Evolutionary conservation across 2,888 invertebrate genomes (phyloP).

Genomic region (Lacanobia wlatinum): DNA sequence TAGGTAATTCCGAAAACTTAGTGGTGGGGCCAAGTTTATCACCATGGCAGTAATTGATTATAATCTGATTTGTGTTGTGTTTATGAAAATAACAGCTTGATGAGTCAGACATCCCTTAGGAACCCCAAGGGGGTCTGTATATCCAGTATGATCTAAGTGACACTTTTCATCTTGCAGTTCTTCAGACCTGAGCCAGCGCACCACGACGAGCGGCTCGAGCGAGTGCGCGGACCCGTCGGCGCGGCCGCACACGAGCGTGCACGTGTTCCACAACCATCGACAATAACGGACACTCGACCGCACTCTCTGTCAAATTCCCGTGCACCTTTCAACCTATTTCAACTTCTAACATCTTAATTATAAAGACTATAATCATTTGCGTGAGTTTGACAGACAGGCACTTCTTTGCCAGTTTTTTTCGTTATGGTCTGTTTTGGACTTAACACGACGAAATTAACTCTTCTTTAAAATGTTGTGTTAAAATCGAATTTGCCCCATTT

Average conservation of each 20-base stretch:
- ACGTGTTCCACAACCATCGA: constrained; percentile 65
- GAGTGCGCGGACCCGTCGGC: constrained; percentile 86
- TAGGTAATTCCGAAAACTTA: too few relatives aligned
- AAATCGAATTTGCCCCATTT: constrained; percentile 53
- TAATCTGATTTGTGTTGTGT: background rate
- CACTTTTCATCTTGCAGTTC: constrained; percentile 69
- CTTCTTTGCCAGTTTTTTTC: constrained; percentile 9
- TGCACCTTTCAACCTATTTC: background rate
- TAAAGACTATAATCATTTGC: constrained; percentile 15
- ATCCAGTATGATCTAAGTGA: background rate
- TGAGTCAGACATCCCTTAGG: too few relatives aligned
- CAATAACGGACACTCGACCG: constrained; percentile 35
- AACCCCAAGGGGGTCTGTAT: background rate
- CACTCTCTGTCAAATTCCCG: constrained; percentile 29
- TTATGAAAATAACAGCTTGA: background rate
- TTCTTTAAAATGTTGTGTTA: constrained; percentile 15
- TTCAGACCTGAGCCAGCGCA: constrained; percentile 79
- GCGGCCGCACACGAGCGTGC: constrained; percentile 88
- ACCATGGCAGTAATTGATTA: background rate
- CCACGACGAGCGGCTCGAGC: constrained; percentile 83
- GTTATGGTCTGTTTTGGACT: constrained; percentile 9
- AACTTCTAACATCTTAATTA: background rate
- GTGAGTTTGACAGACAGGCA: constrained; percentile 14
- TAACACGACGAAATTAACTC: constrained; percentile 1
- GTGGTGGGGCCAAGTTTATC: too few relatives aligned